These are phyloP conservation scores for Cavia aperea DNA, from an alignment of 2,113 vertebrate species.

Conservation along the genomic window DNA sequence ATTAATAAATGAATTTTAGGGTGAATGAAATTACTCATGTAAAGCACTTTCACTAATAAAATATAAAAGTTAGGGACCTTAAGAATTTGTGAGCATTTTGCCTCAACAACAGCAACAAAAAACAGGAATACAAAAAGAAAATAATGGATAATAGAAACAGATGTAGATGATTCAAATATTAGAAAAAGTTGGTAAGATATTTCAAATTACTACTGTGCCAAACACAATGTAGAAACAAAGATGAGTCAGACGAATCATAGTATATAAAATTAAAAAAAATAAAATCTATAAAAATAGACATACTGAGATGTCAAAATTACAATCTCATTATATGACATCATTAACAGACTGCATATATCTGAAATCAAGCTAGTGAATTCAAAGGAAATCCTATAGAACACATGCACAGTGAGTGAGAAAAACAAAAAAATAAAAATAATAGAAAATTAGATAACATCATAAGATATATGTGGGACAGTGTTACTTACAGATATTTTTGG, in stretches of 20 bases:
- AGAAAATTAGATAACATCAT: neutral
- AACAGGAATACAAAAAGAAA: neutral
- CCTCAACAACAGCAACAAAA: neutral
- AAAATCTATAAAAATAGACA: neutral
- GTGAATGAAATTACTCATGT: neutral
- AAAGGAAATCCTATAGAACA: neutral
- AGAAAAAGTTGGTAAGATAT: neutral
- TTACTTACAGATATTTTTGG: neutral
- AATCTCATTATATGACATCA: neutral
- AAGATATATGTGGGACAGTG: neutral
- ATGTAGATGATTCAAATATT: neutral
- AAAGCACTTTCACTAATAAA: neutral
- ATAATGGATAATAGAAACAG: neutral
- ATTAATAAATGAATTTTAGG: neutral
- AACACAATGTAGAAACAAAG: neutral
- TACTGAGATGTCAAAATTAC: neutral
- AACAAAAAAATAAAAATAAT: neutral
- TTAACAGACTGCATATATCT: neutral
- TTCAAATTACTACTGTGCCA: neutral
- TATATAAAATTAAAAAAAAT: neutral
- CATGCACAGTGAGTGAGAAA: neutral
- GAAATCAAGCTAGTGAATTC: neutral
- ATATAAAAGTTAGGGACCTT: neutral
- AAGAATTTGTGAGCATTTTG: neutral
- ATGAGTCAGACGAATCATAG: neutral